These are phyloP conservation scores for Coleophora deauratella DNA, from an alignment of 2,888 invertebrate species.

Conservation along the genomic window DNA sequence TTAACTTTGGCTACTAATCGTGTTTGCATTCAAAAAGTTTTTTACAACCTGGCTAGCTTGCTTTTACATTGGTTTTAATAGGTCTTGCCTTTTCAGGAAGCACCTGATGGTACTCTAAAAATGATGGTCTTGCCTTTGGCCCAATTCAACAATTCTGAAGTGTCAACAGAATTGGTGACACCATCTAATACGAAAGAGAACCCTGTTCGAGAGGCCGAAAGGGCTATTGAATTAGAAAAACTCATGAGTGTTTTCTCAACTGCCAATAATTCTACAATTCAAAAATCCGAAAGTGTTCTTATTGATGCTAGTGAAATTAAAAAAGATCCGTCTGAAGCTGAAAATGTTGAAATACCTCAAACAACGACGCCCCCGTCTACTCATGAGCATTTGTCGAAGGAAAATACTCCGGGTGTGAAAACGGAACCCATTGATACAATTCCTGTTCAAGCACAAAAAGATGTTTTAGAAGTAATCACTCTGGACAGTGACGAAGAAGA, in stretches of 20 bases:
- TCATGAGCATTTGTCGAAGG: neutral
- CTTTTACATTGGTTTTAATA: neutral
- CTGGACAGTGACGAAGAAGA: constrained; percentile 60
- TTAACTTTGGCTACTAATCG: no score
- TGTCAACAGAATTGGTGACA: constrained; percentile 27
- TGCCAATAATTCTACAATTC: neutral
- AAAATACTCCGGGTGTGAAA: constrained; percentile 27
- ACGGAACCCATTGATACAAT: neutral
- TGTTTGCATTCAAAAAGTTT: no score
- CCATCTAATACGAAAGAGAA: constrained; percentile 29
- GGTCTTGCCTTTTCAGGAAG: constrained; percentile 31
- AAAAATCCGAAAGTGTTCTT: constrained; percentile 4
- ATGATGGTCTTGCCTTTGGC: constrained; percentile 50
- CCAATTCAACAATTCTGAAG: constrained; percentile 39
- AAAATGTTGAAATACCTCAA: neutral
- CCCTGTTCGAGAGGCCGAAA: constrained; percentile 53
- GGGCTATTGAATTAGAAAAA: constrained; percentile 54
- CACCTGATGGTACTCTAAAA: constrained; percentile 28
- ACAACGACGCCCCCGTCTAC: neutral
- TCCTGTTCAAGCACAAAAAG: no score
- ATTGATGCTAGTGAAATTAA: neutral
- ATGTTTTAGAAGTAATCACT: constrained; percentile 8
- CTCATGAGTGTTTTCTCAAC: constrained; percentile 33
- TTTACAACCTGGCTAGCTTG: no score
- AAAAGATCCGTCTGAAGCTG: neutral